Evolutionary conservation across 2,797 vertebrate species (phyloP), one percentile per base, ranked within the genome.

Genomic region (Sebastiscus albofasciatus): DNA sequence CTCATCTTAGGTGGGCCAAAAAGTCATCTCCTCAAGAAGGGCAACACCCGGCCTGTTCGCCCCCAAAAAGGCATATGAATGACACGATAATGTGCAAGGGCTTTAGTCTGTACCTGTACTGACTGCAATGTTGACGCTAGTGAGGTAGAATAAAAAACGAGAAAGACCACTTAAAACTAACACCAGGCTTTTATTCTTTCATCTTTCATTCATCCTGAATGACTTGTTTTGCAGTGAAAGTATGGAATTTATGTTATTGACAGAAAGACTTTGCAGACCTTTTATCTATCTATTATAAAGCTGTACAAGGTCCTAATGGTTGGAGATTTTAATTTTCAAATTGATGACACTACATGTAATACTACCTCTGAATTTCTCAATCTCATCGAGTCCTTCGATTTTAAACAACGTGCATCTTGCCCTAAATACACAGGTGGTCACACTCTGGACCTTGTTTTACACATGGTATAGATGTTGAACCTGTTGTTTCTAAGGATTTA

Each of bases 1-100:
- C 65, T 89, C 67, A 83, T 85, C 71, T 78, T 31, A 26, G 60
- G 36, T 26, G 27, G 67, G 34, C 58, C 22, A 55, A 75, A 66
- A 91, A 61, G 58, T 72, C 46, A 66, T 87, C 73, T 87, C 22
- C 65, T 77, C 11, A 11, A 81, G 71, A 75, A 59, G 69, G 64
- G 52, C 33, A 59, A 60, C 70, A 56, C 58, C 59, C 77, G 2
- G 0, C 39, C 22, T 16, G 18, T 66, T 52, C 10, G 8, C 31
- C 13, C 46, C 46, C 18, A 9, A 52, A 52, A 52, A 52, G 46
- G 18, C 0, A 2, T 9, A 52, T 52, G 46, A 52, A 52, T 52
- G 46, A 52, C 18, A n/a, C 0, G 8, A 52, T 52, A 20, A 52
- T n/a, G 46, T 52, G 46, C 1, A 52, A 52, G 18, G 46, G 18